Conservation (phyloP, 2,113 vertebrate species). For the Ictidomys tridecemlineatus region DNA sequence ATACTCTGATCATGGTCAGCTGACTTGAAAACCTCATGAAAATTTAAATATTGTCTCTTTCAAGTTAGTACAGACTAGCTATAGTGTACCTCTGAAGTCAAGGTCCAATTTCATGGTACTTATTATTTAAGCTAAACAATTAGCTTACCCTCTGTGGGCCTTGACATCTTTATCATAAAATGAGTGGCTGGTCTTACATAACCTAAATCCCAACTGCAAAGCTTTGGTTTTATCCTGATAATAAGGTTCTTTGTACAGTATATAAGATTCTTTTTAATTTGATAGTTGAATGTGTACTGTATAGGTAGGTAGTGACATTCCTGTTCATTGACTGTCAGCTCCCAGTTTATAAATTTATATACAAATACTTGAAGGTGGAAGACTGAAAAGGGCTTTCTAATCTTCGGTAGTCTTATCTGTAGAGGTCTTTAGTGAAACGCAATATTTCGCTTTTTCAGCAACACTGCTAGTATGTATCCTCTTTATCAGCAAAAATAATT, state of each 20-base stretch:
- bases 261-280: neutral
- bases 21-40: neutral
- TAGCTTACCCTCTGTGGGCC: neutral
- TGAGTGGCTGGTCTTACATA: neutral
- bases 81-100: neutral
- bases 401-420: neutral
- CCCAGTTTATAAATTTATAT: neutral
- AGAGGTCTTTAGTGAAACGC: neutral
- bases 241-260: neutral
- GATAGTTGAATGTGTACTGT: neutral
- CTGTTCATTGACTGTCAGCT: neutral
- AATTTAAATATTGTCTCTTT: neutral
- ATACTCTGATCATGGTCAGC: neutral
- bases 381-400: neutral
- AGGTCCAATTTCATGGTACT: neutral
- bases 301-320: neutral
- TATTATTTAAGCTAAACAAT: neutral
- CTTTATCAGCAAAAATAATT: neutral
- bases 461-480: neutral
- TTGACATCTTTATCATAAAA: neutral
- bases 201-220: neutral
- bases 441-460: neutral
- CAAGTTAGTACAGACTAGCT: neutral
- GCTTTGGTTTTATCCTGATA: neutral
- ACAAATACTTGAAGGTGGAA: neutral